These are phyloP conservation scores for Sarcophaga variegata DNA, from an alignment of 2,888 invertebrate species.

Conservation along the genomic window DNA sequence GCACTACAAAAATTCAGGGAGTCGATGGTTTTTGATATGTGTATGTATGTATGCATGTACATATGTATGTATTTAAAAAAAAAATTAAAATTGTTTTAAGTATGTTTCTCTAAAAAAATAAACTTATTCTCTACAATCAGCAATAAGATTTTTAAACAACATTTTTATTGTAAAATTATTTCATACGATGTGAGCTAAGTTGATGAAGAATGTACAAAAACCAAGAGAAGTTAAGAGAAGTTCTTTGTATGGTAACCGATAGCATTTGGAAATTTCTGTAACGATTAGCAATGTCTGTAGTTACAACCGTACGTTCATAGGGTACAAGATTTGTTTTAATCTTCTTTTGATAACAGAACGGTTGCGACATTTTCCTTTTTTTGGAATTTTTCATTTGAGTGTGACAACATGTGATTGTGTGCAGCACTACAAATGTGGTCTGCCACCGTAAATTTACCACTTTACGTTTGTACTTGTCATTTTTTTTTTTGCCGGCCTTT, in stretches of 20 bases:
- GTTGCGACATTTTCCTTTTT: background rate
- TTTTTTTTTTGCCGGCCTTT: conserved; percentile 45
- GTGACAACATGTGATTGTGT: background rate
- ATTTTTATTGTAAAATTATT: no score
- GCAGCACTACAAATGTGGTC: conserved; percentile 47
- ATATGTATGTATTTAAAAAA: background rate
- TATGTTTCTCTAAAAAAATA: background rate
- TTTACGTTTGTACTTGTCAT: conserved; percentile 60
- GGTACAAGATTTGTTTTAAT: background rate
- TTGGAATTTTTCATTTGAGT: background rate
- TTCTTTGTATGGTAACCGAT: no score
- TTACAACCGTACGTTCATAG: background rate
- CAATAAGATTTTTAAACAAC: no score
- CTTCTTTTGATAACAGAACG: background rate
- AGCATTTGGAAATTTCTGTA: no score
- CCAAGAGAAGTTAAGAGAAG: no score
- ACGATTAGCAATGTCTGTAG: no score
- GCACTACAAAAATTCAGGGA: conserved; percentile 2
- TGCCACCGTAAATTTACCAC: conserved; percentile 62
- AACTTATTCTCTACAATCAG: no score
- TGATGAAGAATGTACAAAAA: no score
- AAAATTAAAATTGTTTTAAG: background rate
- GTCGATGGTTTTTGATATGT: background rate
- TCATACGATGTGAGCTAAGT: no score
- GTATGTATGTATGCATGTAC: no score